Evolutionary conservation across 2,888 invertebrate species (phyloP), one percentile per base, ranked within the genome.

Genomic region (Saturnia pavonia): DNA sequence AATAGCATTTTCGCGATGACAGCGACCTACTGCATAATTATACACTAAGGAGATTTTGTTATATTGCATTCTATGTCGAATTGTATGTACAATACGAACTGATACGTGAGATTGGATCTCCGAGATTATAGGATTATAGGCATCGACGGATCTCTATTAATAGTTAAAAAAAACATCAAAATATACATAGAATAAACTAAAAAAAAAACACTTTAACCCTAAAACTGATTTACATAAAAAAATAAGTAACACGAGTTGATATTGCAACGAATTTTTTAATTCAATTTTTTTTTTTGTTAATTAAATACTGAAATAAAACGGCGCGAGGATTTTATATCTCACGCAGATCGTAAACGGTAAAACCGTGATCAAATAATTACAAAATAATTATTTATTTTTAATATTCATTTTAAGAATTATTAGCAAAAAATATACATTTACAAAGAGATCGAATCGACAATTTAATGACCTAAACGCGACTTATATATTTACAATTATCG

Each of bases 391-490:
- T 75, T 75, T 74, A 60, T 19, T 75, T 75, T 76, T 70, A 71
- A 78, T 77, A 74, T 80, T 78, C 77, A 79, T 78, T 75, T 85
- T 82, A 81, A 85, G 83, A 85, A 82, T 85, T 85, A 85, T 88
- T 91, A 91, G 91, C 91, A 91, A 92, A 91, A 78, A 91, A 90
- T 91, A 92, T 92, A 93, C 92, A 93, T 92, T 92, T 92, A 94
- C 92, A 92, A 85, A 91, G 93, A 93, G 93, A 93, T 93, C 93
- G 93, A 93, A 94, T 92, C 89, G 89, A 89, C 86, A 81, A 77
- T 87, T 90, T 91, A 85, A 90, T 89, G 91, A 92, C 92, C 92
- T 92, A 92, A n/a, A 91, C 82, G 89, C 88, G 91, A 91, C 91
- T 91, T 84, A 67, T 87, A 92, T 93, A 93, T 94, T 89, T 94